A percentile compares a stretch with the other conserved stretches of the same genome.
These are phyloP conservation scores for Pocillopora grandis DNA, from an alignment of 92 coral and sea anemone species.

Conservation along the genomic window DNA sequence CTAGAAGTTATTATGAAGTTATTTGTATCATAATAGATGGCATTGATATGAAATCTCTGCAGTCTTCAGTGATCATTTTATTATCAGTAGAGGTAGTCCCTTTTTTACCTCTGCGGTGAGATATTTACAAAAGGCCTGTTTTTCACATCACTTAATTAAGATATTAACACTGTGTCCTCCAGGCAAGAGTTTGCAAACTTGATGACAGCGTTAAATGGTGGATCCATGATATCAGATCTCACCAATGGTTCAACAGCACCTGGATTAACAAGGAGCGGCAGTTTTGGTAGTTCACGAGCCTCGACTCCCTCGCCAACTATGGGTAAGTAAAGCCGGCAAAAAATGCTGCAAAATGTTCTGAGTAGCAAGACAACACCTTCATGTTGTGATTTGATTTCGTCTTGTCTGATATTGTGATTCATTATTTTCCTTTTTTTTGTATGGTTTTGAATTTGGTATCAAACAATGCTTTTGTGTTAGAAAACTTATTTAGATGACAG, in stretches of 20 bases:
- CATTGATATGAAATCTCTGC: background rate
- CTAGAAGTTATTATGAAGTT: too few relatives aligned
- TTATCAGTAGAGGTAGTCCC: too few relatives aligned
- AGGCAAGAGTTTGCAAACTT: conserved; percentile 71
- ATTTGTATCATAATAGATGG: background rate
- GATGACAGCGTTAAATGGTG: conserved; percentile 71
- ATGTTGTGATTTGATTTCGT: background rate
- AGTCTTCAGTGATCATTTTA: background rate
- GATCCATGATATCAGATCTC: conserved; percentile 21
- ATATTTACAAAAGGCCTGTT: too few relatives aligned
- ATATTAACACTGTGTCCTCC: background rate
- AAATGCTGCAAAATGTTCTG: background rate
- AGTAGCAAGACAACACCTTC: background rate
- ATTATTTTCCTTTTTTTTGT: too few relatives aligned
- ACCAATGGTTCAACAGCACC: conserved; percentile 35
- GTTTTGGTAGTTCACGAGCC: conserved; percentile 78
- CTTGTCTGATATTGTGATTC: too few relatives aligned
- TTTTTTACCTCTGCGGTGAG: too few relatives aligned
- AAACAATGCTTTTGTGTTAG: too few relatives aligned
- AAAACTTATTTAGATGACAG: too few relatives aligned
- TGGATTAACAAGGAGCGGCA: conserved; percentile 55
- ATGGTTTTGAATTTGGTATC: too few relatives aligned
- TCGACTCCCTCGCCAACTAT: conserved; percentile 88
- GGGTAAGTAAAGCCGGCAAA: conserved; percentile 49
- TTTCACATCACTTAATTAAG: too few relatives aligned